A percentile compares a stretch with the other conserved stretches of the same genome.
phyloP scores from a whole-genome alignment of 2,797 vertebrate genomes.

The Scolopax bukidnonensis region DNA sequence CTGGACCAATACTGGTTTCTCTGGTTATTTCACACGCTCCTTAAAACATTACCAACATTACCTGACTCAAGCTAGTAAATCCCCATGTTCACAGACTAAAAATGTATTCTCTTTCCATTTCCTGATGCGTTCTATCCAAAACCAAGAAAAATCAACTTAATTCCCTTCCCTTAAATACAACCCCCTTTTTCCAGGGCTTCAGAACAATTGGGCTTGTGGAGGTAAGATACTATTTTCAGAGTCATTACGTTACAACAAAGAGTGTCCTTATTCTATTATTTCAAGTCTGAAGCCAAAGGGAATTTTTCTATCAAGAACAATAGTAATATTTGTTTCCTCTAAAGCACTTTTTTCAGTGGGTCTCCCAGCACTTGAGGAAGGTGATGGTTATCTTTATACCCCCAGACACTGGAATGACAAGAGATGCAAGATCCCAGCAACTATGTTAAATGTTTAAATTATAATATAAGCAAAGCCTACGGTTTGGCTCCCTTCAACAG shows the following conservation, averaged over 20 bases:
- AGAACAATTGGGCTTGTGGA: fast-evolving
- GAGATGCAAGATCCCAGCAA: not conserved
- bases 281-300: not conserved
- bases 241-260: not conserved
- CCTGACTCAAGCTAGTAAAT: not conserved
- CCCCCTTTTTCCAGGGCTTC: not conserved
- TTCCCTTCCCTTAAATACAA: not conserved
- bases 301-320: not conserved
- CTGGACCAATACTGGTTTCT: too few species aligned
- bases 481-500: not conserved
- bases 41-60: not conserved
- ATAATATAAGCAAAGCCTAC: not conserved
- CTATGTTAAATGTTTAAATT: not conserved
- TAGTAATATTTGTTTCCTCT: not conserved
- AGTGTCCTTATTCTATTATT: not conserved
- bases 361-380: not conserved
- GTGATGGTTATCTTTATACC: not conserved
- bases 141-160: not conserved
- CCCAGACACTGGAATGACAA: not conserved
- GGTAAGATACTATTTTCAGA: not conserved
- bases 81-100: not conserved
- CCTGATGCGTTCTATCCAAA: not conserved
- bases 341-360: not conserved
- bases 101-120: not conserved
- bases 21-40: not conserved